Conservation (phyloP, 2,888 invertebrate species). For the Belgica antarctica region DNA sequence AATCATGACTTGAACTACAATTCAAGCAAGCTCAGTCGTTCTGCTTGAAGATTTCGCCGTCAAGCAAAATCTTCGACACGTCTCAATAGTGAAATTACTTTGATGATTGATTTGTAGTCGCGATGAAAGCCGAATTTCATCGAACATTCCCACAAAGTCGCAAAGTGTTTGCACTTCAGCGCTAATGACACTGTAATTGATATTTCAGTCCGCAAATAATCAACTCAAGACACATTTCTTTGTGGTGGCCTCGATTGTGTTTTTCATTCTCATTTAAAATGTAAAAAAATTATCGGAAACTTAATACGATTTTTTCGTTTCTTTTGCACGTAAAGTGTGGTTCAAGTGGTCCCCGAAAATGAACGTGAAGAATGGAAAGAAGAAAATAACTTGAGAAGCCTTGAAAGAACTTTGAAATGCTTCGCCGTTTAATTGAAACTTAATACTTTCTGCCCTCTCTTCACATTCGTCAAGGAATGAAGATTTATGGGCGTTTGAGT, state of each 20-base stretch:
- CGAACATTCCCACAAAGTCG: slow-evolving; percentile 2
- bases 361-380: not conserved
- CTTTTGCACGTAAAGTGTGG: slow-evolving; percentile 29
- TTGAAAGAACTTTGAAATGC: slow-evolving; percentile 15
- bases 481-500: slow-evolving; percentile 8
- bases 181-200: slow-evolving; percentile 39
- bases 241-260: slow-evolving; percentile 25
- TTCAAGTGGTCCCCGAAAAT: slow-evolving; percentile 30
- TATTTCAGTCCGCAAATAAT: slow-evolving; percentile 39
- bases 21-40: no score
- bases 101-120: no score
- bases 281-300: slow-evolving; percentile 27
- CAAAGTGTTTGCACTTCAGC: slow-evolving; percentile 39
- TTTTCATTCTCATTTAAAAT: no score
- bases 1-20: no score
- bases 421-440: slow-evolving; percentile 39
- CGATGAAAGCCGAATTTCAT: slow-evolving; percentile 3
- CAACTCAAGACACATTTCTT: slow-evolving; percentile 6
- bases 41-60: no score
- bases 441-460: slow-evolving; percentile 29
- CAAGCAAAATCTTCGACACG: no score
- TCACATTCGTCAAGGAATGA: not conserved
- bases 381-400: slow-evolving; percentile 26
- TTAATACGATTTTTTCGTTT: slow-evolving; percentile 28
- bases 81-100: not conserved